Evolutionary conservation across 2,113 vertebrate genomes (phyloP).

Genomic region (Poecile atricapillus): DNA sequence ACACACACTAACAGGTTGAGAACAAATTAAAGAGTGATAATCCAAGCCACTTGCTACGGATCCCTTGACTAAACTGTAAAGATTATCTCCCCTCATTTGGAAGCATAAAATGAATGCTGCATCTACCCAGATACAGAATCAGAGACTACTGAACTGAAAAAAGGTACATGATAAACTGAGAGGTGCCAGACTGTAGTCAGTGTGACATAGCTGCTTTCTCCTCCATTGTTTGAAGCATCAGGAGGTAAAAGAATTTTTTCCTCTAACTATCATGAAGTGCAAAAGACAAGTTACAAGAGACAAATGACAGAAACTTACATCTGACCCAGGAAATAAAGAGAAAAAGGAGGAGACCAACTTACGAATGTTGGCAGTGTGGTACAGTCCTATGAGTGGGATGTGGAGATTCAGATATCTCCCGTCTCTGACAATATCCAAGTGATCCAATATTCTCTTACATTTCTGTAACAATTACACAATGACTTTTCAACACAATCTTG

Average conservation of each 20-base stretch:
- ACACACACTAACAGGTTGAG: background rate
- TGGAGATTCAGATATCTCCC: background rate
- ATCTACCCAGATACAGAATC: background rate
- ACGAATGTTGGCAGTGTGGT: background rate
- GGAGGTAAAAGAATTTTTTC: background rate
- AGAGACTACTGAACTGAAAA: background rate
- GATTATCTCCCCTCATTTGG: background rate
- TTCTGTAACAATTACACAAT: background rate
- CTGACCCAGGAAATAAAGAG: background rate
- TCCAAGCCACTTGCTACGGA: background rate
- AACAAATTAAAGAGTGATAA: conserved; percentile 12
- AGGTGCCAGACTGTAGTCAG: background rate
- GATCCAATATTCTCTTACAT: background rate
- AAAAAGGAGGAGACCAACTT: background rate
- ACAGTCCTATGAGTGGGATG: rapidly evolving
- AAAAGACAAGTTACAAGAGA: background rate
- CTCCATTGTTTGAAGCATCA: background rate
- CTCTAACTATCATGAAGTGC: background rate
- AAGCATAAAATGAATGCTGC: background rate
- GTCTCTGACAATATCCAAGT: background rate
- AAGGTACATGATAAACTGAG: background rate
- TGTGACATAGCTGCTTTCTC: background rate
- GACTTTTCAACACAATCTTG: background rate
- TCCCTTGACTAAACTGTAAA: background rate
- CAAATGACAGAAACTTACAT: background rate